A percentile compares a stretch with the other conserved stretches of the same genome.
These are phyloP conservation scores for Caenorhabditis uteleia DNA, from an alignment of 2,888 invertebrate genomes.

Conservation along the genomic window DNA sequence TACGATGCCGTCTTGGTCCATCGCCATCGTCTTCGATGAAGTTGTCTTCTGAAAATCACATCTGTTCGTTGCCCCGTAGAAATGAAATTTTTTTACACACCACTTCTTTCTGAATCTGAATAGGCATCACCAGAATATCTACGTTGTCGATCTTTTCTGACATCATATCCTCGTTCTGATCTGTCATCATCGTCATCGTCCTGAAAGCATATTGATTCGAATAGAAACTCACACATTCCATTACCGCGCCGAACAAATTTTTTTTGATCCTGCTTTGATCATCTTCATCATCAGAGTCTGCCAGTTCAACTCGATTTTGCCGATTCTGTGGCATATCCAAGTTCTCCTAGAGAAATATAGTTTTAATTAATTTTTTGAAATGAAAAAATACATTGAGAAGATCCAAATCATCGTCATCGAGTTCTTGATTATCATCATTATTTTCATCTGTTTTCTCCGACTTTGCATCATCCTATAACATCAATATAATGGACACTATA, in stretches of 20 bases:
- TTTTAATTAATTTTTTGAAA: not conserved
- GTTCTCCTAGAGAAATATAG: constrained; percentile 12
- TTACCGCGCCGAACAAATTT: constrained; percentile 68
- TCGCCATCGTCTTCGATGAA: constrained; percentile 89
- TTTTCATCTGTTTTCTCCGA: constrained; percentile 76
- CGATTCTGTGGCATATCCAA: constrained; percentile 10
- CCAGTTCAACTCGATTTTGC: constrained; percentile 26
- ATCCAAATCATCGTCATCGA: constrained; percentile 98
- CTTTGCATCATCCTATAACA: constrained; percentile 19
- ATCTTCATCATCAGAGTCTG: constrained; percentile 41
- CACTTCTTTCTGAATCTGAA: constrained; percentile 13
- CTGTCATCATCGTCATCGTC: constrained; percentile 19
- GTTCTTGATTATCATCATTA: constrained; percentile 75
- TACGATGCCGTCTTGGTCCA: constrained; percentile 19
- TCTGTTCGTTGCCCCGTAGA: constrained; percentile 1
- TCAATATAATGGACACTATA: too few species aligned
- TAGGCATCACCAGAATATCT: not conserved
- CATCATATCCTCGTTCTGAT: constrained; percentile 8
- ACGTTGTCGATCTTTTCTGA: not conserved
- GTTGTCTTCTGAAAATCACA: constrained; percentile 77
- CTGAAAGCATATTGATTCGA: not conserved
- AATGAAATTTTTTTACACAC: not conserved
- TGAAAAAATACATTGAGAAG: constrained; percentile 94
- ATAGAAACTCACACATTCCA: not conserved
- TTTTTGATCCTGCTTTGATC: constrained; percentile 64